These are phyloP conservation scores for Diadema setosum DNA, from an alignment of 35 echinoderm and acorn worm species.

Conservation along the genomic window DNA sequence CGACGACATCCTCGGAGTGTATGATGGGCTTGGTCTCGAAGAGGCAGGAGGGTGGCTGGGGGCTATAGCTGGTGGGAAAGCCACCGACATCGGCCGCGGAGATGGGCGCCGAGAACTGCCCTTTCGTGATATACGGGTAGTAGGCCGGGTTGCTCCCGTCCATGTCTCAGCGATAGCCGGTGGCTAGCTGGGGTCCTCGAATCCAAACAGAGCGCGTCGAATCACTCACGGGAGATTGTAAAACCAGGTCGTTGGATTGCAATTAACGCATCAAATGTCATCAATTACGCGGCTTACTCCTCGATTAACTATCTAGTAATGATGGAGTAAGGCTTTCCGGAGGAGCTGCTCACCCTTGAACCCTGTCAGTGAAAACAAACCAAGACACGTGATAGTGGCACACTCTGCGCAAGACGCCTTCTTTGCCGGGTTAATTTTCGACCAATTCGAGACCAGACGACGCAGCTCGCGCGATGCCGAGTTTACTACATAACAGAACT, in stretches of 20 bases:
- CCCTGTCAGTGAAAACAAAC: background rate
- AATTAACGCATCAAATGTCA: background rate
- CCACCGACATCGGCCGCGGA: background rate
- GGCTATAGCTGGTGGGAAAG: constrained; percentile 37
- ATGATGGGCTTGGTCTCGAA: constrained; percentile 39
- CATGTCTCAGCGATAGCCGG: background rate
- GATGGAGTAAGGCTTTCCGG: background rate
- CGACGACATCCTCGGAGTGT: background rate
- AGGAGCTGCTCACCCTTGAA: background rate
- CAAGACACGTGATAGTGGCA: background rate
- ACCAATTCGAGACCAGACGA: background rate
- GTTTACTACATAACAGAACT: background rate
- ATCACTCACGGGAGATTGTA: background rate
- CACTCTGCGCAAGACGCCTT: background rate
- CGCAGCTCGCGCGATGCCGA: background rate
- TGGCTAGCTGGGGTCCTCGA: background rate
- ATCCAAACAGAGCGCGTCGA: background rate
- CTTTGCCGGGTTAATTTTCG: background rate
- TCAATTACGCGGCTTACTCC: background rate
- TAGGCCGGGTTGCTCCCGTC: constrained; percentile 10
- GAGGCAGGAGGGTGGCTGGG: constrained; percentile 49
- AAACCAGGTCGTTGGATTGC: background rate
- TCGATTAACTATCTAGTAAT: constrained; percentile 13
- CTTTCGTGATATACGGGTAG: background rate
- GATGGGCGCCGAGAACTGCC: background rate